Evolutionary conservation across 30 jellyfish, hydroid and myxozoan species (phyloP).

Genomic region (Sanderia malayensis): DNA sequence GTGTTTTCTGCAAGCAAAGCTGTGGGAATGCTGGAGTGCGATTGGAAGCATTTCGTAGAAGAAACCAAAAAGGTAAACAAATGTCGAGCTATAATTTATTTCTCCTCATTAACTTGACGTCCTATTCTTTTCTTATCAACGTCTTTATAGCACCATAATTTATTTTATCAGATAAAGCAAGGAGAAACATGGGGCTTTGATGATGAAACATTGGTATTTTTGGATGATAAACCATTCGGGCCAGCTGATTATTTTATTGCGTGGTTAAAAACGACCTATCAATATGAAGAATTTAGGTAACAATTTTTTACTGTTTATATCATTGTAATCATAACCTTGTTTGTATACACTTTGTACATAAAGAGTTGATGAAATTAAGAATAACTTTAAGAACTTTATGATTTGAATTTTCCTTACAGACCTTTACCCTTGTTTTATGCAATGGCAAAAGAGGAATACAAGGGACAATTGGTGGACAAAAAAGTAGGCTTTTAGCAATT

Average conservation of each 20-base stretch:
- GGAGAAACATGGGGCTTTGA: conserved; percentile 70
- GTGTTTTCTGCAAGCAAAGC: conserved; percentile 52
- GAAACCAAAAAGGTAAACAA: conserved; percentile 62
- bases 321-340: conserved; percentile 4
- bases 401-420: conserved; percentile 16
- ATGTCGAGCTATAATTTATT: background rate
- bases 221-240: conserved; percentile 59
- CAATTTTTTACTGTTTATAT: no score
- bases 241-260: conserved; percentile 58
- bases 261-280: conserved; percentile 50
- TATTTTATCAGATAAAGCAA: conserved; percentile 30
- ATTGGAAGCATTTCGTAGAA: conserved; percentile 69
- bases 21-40: conserved; percentile 81
- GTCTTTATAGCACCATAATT: background rate
- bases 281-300: conserved; percentile 87
- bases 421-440: conserved; percentile 88
- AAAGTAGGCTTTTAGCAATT: conserved; percentile 70
- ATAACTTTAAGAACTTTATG: background rate
- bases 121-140: background rate
- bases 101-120: background rate
- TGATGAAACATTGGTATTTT: conserved; percentile 57
- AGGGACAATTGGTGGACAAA: conserved; percentile 33
- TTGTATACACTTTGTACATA: background rate
- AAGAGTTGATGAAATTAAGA: no score
- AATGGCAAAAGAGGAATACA: conserved; percentile 83